Base-by-base conservation (phyloP, 2,888 invertebrate species). In the Pristionchus arcanus region DNA sequence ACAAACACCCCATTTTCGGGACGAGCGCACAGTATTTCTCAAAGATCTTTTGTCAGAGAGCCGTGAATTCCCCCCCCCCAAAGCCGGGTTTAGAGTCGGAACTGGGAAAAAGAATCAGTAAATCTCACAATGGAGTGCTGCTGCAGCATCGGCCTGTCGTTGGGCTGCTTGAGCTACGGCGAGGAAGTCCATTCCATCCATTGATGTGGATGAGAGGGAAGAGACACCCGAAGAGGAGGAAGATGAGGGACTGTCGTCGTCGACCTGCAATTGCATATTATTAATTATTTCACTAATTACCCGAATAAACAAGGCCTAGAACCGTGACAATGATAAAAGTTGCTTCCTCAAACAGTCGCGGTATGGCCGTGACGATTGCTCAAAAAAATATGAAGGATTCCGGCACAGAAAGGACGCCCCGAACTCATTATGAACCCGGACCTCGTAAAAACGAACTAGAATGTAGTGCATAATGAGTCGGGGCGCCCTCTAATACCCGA, bases 111-210 rank as follows among this genome's bases (percentile, higher is more conserved):
- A n/a, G 21, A 63, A n/a, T 25, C 25, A 1, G 25, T 25, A 74
- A 21, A 42, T 28, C 81, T 49, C 7, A 81, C 81, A n/a, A 49
- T 81, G 81, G 28, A 81, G n/a, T 49, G 34, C 34, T 25, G 81
- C 81, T n/a, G 53, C 81, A 34, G 81, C 81, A 21, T 81, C 49
- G 11, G 42, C 49, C 49, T 81, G 81, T 53, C 49, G 81, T 49
- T 42, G 49, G 1, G 81, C 49, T 34, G 81, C 81, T 3, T 42
- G 42, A 1, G 81, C 81, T 2, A 53, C 81, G 11, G 49, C 81
- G 5, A 81, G 81, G 28, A 81, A 81, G 81, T 81, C 81, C 81
- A 81, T 81, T 7, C 49, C 42, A 3, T 42, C 42, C 49, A 53
- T 49, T n/a, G 81, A 81, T 13, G 81, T 34, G 28, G 28, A 42